These are phyloP conservation scores for Drosophila grimshawi DNA, from an alignment of 1,140 invertebrate genomes.

Conservation along the genomic window DNA sequence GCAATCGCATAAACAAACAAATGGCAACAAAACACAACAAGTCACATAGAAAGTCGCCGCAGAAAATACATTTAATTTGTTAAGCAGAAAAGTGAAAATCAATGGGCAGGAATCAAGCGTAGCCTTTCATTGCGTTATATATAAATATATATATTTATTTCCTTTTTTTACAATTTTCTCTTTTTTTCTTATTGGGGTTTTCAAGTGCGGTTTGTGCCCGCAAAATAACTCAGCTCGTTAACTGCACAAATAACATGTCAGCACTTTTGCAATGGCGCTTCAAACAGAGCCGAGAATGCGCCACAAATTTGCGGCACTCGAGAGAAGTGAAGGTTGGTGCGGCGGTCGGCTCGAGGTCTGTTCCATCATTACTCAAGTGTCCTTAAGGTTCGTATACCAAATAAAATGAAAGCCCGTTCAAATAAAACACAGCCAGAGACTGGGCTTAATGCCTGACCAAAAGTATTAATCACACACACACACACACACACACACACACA, in stretches of 20 bases:
- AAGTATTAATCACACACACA: slow-evolving; percentile 54
- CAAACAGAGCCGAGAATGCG: slow-evolving; percentile 58
- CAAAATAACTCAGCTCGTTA: slow-evolving; percentile 80
- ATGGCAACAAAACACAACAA: slow-evolving; percentile 39
- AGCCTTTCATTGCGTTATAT: slow-evolving; percentile 38
- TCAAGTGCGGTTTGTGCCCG: slow-evolving; percentile 77
- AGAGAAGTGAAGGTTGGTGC: slow-evolving; percentile 15
- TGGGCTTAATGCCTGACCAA: slow-evolving; percentile 49
- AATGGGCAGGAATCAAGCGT: slow-evolving; percentile 26
- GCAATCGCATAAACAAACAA: slow-evolving; percentile 75
- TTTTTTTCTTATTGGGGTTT: slow-evolving; percentile 56
- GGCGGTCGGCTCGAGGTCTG: slow-evolving; percentile 8
- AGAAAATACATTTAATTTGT: slow-evolving; percentile 67
- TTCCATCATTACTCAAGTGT: slow-evolving; percentile 59
- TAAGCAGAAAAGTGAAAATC: slow-evolving; percentile 65
- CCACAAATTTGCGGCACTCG: slow-evolving; percentile 68
- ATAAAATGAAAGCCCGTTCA: slow-evolving; percentile 50
- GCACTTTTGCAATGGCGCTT: slow-evolving; percentile 77
- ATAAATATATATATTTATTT: slow-evolving; percentile 24
- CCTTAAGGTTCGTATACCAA: slow-evolving; percentile 44
- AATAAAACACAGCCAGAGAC: slow-evolving; percentile 45
- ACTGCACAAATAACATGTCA: slow-evolving; percentile 82
- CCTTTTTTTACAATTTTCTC: slow-evolving; percentile 27
- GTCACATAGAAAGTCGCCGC: slow-evolving; percentile 12
- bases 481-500: slow-evolving; percentile 3